These are phyloP conservation scores for Brachypalpus laphriformis DNA, from an alignment of 2,888 invertebrate genomes.

Conservation along the genomic window DNA sequence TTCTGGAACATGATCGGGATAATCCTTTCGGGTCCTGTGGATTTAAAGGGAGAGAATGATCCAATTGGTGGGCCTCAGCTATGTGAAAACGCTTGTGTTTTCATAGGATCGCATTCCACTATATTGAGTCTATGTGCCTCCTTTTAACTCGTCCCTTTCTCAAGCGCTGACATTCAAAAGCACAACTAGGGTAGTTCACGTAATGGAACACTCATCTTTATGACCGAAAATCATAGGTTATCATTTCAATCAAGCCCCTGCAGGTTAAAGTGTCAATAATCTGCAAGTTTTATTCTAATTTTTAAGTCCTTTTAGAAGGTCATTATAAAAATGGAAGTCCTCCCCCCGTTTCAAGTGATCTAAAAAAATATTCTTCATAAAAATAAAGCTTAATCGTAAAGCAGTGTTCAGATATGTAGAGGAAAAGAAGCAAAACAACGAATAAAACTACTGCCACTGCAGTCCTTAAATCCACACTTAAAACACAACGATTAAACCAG, in stretches of 20 bases:
- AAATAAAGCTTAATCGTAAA: constrained; percentile 61
- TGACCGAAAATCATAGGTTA: constrained; percentile 11
- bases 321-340: neutral
- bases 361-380: constrained; percentile 27
- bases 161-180: too few species aligned
- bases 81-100: too few species aligned
- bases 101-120: too few species aligned
- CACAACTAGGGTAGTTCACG: too few species aligned
- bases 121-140: too few species aligned
- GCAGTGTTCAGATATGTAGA: neutral
- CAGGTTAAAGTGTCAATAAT: constrained; percentile 1
- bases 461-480: constrained; percentile 71
- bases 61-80: too few species aligned
- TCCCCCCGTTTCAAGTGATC: neutral
- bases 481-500: constrained; percentile 69
- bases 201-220: neutral
- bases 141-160: too few species aligned
- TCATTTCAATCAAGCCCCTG: neutral
- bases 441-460: constrained; percentile 49
- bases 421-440: neutral
- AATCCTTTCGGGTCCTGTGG: too few species aligned
- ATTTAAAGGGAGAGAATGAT: too few species aligned
- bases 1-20: too few species aligned
- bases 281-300: constrained; percentile 4
- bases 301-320: neutral